These are phyloP conservation scores for Caenorhabditis angaria DNA, from an alignment of 2,888 invertebrate species.

Conservation along the genomic window DNA sequence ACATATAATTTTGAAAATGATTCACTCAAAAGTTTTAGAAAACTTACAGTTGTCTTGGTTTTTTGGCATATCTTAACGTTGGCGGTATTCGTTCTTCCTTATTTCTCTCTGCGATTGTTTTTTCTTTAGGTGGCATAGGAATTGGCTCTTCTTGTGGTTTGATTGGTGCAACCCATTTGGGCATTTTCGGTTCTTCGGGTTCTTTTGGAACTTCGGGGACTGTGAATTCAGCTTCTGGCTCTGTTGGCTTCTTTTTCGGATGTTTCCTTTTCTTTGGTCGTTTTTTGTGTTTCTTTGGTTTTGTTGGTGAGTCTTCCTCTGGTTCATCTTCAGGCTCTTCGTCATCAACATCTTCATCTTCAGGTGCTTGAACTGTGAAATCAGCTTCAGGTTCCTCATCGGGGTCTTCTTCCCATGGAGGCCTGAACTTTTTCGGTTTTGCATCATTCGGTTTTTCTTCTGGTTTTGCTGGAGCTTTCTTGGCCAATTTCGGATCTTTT, in stretches of 20 bases:
- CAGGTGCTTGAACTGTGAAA: constrained; percentile 41
- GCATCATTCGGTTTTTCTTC: constrained; percentile 17
- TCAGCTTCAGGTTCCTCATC: constrained; percentile 47
- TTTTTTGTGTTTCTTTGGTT: constrained; percentile 36
- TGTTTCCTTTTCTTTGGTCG: constrained; percentile 20
- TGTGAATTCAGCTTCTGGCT: constrained; percentile 21
- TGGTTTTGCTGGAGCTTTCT: not conserved
- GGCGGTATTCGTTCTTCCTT: constrained; percentile 63
- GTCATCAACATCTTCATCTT: constrained; percentile 44
- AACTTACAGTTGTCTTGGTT: constrained; percentile 59
- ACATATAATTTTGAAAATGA: not conserved
- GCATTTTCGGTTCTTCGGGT: constrained; percentile 39
- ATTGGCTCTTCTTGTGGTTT: constrained; percentile 49
- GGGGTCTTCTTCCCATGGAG: constrained; percentile 36
- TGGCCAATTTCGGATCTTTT: constrained; percentile 16
- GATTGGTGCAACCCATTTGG: constrained; percentile 60
- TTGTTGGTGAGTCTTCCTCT: constrained; percentile 24
- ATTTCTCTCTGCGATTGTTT: constrained; percentile 58
- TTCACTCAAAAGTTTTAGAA: not conserved
- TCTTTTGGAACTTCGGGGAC: constrained; percentile 22
- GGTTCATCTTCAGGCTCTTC: constrained; percentile 28
- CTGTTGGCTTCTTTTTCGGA: constrained; percentile 17
- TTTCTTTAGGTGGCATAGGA: constrained; percentile 64
- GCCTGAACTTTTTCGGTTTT: constrained; percentile 35
- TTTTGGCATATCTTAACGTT: constrained; percentile 60